A percentile compares a stretch with the other conserved stretches of the same genome.
These are phyloP conservation scores for Cichlasoma orientale DNA, from an alignment of 2,797 vertebrate genomes.

Conservation along the genomic window DNA sequence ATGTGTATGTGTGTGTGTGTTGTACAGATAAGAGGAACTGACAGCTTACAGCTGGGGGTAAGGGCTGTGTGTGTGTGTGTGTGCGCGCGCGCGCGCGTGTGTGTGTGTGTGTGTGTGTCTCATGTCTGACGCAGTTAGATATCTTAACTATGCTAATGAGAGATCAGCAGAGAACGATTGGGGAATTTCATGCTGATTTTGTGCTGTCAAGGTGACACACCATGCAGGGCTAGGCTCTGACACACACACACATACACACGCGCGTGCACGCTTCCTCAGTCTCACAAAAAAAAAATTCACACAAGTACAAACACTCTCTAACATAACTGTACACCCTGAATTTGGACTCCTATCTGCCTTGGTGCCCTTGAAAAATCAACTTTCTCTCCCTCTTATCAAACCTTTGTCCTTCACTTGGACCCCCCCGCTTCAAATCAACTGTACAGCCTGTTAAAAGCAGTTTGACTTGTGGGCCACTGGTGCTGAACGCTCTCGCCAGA, in stretches of 20 bases:
- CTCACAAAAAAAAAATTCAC: slow-evolving; percentile 26
- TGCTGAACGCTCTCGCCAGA: slow-evolving; percentile 72
- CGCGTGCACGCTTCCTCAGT: slow-evolving; percentile 24
- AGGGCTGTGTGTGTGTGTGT: slow-evolving; percentile 55
- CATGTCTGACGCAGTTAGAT: slow-evolving; percentile 81
- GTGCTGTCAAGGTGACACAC: slow-evolving; percentile 77
- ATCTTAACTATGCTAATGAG: slow-evolving; percentile 83
- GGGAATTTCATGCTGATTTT: slow-evolving; percentile 81
- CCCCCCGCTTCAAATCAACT: slow-evolving; percentile 39
- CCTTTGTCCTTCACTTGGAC: slow-evolving; percentile 64
- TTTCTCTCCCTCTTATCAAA: slow-evolving; percentile 71
- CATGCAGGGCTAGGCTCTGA: slow-evolving; percentile 53
- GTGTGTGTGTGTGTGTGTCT: slow-evolving; percentile 4
- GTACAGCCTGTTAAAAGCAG: slow-evolving; percentile 69
- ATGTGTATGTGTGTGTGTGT: slow-evolving; percentile 53
- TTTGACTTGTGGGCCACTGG: slow-evolving; percentile 71
- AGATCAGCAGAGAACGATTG: slow-evolving; percentile 80
- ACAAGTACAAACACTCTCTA: slow-evolving; percentile 36
- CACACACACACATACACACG: slow-evolving; percentile 22
- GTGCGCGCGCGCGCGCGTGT: slow-evolving; percentile 19
- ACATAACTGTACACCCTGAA: slow-evolving; percentile 39
- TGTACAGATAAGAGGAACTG: slow-evolving; percentile 81
- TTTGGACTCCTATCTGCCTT: slow-evolving; percentile 56
- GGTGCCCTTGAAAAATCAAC: slow-evolving; percentile 72
- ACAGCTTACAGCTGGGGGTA: slow-evolving; percentile 83